phyloP scores from a whole-genome alignment of 1,140 invertebrate genomes.

The Protaetia brevitarsis region DNA sequence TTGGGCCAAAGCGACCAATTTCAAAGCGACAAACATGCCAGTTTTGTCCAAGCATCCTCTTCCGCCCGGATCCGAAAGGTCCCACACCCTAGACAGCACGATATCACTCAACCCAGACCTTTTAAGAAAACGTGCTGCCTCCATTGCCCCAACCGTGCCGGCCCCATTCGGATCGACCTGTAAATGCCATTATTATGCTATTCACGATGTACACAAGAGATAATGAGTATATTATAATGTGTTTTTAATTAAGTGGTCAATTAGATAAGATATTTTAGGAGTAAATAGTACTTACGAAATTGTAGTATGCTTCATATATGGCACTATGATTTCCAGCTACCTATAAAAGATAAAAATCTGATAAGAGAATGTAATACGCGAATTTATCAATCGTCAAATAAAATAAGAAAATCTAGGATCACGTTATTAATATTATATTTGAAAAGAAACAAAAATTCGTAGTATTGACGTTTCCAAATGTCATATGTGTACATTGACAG shows the following conservation, averaged over 20 bases:
- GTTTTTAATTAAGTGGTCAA: background rate
- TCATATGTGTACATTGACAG: slow-evolving; percentile 13
- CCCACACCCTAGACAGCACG: slow-evolving; percentile 89
- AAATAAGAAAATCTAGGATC: slow-evolving; percentile 27
- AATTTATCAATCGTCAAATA: background rate
- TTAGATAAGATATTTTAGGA: slow-evolving; percentile 9
- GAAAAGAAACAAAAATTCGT: slow-evolving; percentile 23
- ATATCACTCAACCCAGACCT: slow-evolving; percentile 91
- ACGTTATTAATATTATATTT: slow-evolving; percentile 40
- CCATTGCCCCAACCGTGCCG: slow-evolving; percentile 79
- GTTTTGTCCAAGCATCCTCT: slow-evolving; percentile 88
- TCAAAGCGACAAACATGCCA: slow-evolving; percentile 85
- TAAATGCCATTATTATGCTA: slow-evolving; percentile 29
- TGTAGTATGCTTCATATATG: slow-evolving; percentile 83
- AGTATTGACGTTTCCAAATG: slow-evolving; percentile 12
- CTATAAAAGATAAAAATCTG: slow-evolving; percentile 55
- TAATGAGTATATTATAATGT: background rate
- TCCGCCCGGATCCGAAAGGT: slow-evolving; percentile 88
- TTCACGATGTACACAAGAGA: background rate
- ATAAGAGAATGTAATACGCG: background rate
- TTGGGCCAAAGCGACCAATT: slow-evolving; percentile 89
- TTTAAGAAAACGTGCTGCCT: slow-evolving; percentile 92
- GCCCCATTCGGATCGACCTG: slow-evolving; percentile 76
- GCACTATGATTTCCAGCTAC: slow-evolving; percentile 80
- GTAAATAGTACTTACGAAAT: slow-evolving; percentile 59